phyloP scores from a whole-genome alignment of 2,888 invertebrate genomes.

The Graphium colonna region DNA sequence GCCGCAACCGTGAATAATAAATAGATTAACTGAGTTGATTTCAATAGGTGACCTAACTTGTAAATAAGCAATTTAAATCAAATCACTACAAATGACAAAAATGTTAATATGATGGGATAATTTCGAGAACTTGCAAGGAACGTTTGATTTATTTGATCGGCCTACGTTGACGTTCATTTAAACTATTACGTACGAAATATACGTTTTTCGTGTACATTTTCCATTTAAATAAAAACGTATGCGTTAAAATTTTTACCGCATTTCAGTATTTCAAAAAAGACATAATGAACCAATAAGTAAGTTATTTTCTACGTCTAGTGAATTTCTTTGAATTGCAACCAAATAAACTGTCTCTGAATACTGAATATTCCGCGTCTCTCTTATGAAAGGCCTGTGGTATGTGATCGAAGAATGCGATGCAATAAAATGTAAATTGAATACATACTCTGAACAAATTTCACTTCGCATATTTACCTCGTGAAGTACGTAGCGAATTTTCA shows the following conservation, averaged over 20 bases:
- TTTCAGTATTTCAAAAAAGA: background rate
- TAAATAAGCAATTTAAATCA: too few relatives aligned
- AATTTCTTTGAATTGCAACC: background rate
- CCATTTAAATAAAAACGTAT: background rate
- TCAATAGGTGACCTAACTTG: too few relatives aligned
- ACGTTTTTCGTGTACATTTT: too few relatives aligned
- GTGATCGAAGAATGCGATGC: constrained; percentile 4
- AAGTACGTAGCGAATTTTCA: background rate
- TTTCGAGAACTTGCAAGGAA: too few relatives aligned
- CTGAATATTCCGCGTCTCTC: background rate
- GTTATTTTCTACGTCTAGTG: background rate
- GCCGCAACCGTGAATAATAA: too few relatives aligned
- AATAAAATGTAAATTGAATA: constrained; percentile 6
- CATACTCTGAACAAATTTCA: background rate
- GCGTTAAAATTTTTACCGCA: background rate
- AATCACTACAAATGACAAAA: too few relatives aligned
- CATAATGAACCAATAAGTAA: background rate
- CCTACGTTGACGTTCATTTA: too few relatives aligned
- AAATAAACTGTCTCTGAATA: background rate
- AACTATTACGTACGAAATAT: too few relatives aligned
- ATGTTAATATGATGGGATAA: too few relatives aligned
- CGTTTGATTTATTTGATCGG: too few relatives aligned
- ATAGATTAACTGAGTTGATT: too few relatives aligned
- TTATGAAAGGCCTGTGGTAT: background rate
- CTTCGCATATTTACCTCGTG: background rate